A percentile compares a stretch with the other conserved stretches of the same genome.
These are phyloP conservation scores for Oeneis ivallda DNA, from an alignment of 2,888 invertebrate genomes.

Conservation along the genomic window DNA sequence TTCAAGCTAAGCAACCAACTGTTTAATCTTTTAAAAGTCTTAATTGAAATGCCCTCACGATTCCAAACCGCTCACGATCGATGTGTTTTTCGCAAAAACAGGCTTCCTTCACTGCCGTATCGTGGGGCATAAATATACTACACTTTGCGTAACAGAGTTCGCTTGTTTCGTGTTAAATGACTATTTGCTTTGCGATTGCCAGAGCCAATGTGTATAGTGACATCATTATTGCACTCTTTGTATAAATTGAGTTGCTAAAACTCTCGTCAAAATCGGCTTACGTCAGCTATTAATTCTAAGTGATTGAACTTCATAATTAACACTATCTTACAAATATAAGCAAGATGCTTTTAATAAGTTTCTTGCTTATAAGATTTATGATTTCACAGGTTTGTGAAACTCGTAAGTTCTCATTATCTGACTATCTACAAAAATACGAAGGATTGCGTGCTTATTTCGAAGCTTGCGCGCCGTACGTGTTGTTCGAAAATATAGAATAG, in stretches of 20 bases:
- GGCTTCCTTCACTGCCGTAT: slow-evolving; percentile 26
- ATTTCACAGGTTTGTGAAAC: too few species aligned
- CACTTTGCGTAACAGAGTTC: slow-evolving; percentile 24
- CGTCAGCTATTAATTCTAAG: too few species aligned
- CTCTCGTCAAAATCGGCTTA: not conserved
- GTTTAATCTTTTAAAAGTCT: slow-evolving; percentile 11
- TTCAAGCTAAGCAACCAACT: not conserved
- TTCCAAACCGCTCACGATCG: slow-evolving; percentile 33
- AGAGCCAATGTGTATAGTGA: slow-evolving; percentile 4
- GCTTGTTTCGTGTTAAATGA: slow-evolving; percentile 26
- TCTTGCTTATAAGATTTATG: too few species aligned
- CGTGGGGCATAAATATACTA: slow-evolving; percentile 27
- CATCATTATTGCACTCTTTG: slow-evolving; percentile 6
- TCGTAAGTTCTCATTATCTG: too few species aligned
- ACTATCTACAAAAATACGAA: too few species aligned
- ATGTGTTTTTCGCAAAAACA: slow-evolving; percentile 37
- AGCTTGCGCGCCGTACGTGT: too few species aligned
- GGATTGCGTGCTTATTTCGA: too few species aligned
- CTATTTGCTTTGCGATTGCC: slow-evolving; percentile 17
- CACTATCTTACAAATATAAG: too few species aligned
- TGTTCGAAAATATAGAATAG: too few species aligned
- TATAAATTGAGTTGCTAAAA: not conserved
- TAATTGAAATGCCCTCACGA: slow-evolving; percentile 36
- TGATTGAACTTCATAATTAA: too few species aligned
- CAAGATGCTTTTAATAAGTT: too few species aligned